Base-by-base conservation (phyloP, 1,140 invertebrate species). In the Planococcus citri region DNA sequence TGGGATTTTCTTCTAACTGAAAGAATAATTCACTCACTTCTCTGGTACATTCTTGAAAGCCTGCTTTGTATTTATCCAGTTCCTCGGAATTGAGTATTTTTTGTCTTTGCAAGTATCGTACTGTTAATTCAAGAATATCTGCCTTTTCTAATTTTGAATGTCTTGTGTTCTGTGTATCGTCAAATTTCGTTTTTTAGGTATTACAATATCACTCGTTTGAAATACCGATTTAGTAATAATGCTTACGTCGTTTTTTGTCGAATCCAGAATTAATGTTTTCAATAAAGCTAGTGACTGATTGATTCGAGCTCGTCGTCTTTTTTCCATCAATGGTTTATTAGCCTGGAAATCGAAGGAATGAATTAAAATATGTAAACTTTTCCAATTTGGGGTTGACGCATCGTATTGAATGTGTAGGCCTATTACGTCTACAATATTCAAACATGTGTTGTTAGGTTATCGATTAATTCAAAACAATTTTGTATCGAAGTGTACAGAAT, bases 251-350 rank as follows among this genome's bases (percentile, higher is more conserved):
- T 85, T 83, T 75, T 87, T 80, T 20, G 82, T 80, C 74, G 85
- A 85, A 80, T 88, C 88, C 58, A 93, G 82, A 73, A 94, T 90
- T 22, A 94, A 82, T 51, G 84, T 84, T 80, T 95, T 95, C 27
- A 95, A 82, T 75, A 91, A 87, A 72, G 89, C 86, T 73, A 95
- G 80, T 75, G 89, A 92, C 75, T 90, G 87, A 78, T 95, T 95
- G 77, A 95, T 95, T 71, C 92, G 82, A 14, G 91, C 92, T 73
- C 92, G 78, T 71, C 92, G 80, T 77, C 89, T 82, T 80, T 93
- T 94, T 82, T 94, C 92, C 90, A 94, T 93, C 76, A 94, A 84
- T 75, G 92, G 92, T 82, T 94, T 94, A 78, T 91, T 92, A 71
- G 88, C 89, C 86, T 88, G 78, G 27, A 82, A 79, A 64, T 51